Percentiles rank a stretch among this genome's conserved stretches.
Conservation (phyloP, 53 echinoderm and acorn worm species). For the Luidia sarsii region DNA sequence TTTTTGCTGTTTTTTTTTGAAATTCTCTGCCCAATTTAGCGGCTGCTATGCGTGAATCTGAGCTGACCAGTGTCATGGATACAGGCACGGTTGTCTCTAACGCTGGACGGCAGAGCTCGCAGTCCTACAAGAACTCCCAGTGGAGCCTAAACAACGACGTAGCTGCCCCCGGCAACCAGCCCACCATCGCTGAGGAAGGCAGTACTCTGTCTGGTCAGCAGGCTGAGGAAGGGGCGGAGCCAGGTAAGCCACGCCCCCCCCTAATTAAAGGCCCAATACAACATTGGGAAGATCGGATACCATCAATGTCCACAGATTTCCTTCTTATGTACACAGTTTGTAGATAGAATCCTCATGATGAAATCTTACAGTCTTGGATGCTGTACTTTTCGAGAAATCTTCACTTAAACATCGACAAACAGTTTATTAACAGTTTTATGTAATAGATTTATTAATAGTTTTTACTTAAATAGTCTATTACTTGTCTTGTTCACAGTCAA, state of each 20-base stretch:
- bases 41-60: constrained; percentile 20
- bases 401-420: too few relatives aligned
- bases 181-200: constrained; percentile 83
- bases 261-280: too few relatives aligned
- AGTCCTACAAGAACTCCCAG: constrained; percentile 79
- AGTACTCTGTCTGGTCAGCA: constrained; percentile 63
- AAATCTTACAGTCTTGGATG: too few relatives aligned
- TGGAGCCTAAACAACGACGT: constrained; percentile 83
- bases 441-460: too few relatives aligned
- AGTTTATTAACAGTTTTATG: too few relatives aligned
- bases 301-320: too few relatives aligned
- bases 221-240: constrained; percentile 49
- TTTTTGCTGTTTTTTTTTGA: too few relatives aligned
- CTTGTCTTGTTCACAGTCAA: background rate
- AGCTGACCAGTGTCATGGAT: constrained; percentile 29
- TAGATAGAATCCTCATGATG: too few relatives aligned
- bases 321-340: too few relatives aligned
- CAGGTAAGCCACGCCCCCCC: constrained; percentile 38
- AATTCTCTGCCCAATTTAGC: constrained; percentile 5
- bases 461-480: background rate
- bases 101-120: constrained; percentile 81
- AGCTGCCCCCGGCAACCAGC: constrained; percentile 47
- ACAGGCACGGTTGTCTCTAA: constrained; percentile 49
- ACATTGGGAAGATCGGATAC: too few relatives aligned
- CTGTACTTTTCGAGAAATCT: too few relatives aligned